Base-by-base conservation (phyloP, 2,113 vertebrate species). In the Anoura caudifer region DNA sequence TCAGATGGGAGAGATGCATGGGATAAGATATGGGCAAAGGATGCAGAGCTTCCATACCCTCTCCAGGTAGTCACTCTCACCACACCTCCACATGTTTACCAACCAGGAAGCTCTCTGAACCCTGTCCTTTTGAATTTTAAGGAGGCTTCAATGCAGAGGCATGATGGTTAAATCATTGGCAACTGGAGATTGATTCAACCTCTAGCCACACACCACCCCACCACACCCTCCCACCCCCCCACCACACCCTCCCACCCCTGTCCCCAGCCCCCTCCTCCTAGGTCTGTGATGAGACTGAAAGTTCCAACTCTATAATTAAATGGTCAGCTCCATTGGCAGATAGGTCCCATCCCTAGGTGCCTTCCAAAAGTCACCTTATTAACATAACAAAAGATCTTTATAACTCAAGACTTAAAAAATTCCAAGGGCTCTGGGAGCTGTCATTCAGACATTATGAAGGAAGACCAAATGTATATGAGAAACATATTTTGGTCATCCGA, bases 201-300 rank as follows among this genome's bases (percentile, higher is more conserved):
- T 31, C 72, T 43, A 45, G 43, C 22, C 50, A 59, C 56, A 59
- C 9, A 59, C 20, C 54, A 22, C 8, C 3, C 8, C 56, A 31
- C 7, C 26, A 14, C 41, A 31, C 14, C 15, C 16, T 2, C 43
- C 28, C 1, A 31, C n/a, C 75, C 5, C n/a, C 1, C 8, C 56
- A 31, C 7, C 26, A 14, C 41, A 31, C 14, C 15, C 16, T 2
- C 43, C 28, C 1, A 31, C n/a, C 75, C 5, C n/a, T 0, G 3
- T 56, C 36, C 22, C 52, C n/a, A 4, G 12, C 56, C 9, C 10
- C 56, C 56, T 24, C 56, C 24, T 9, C 59, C 11, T 19, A 36
- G n/a, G 50, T 54, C 76, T 79, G 11, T 10, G 33, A 31, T 54
- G 50, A 16, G 31, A 11, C 28, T 19, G 28, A 47, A 47, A 47